Conservation (phyloP, 1,140 invertebrate genomes). For the Leptonema lineaticorne region DNA sequence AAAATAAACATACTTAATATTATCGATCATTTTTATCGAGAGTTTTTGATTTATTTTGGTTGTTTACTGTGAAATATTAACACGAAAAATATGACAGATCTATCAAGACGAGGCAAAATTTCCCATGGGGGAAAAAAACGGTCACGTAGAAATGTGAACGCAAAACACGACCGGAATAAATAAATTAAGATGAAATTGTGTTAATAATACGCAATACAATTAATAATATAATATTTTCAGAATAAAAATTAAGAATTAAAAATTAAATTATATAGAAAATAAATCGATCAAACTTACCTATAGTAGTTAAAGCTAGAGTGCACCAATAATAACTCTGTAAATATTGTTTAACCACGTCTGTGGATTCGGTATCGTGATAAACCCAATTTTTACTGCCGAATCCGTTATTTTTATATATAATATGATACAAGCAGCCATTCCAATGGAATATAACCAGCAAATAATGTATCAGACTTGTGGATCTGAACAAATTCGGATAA, state of each 20-base stretch:
- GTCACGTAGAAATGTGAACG: too few relatives aligned
- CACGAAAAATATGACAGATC: too few relatives aligned
- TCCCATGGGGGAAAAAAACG: too few relatives aligned
- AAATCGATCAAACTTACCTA: conserved; percentile 59
- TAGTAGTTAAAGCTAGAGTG: conserved; percentile 91
- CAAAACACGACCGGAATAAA: too few relatives aligned
- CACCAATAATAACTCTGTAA: conserved; percentile 98
- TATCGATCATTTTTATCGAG: too few relatives aligned
- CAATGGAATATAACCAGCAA: conserved; percentile 98
- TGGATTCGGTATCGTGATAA: conserved; percentile 77
- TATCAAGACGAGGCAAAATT: too few relatives aligned
- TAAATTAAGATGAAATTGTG: too few relatives aligned
- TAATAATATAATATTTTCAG: too few relatives aligned
- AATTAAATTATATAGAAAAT: conserved; percentile 27
- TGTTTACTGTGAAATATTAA: too few relatives aligned
- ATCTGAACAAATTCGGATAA: conserved; percentile 97
- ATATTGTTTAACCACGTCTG: conserved; percentile 91
- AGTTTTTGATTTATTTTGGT: too few relatives aligned
- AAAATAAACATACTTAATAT: too few relatives aligned
- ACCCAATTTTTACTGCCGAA: conserved; percentile 91
- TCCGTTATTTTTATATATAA: conserved; percentile 91
- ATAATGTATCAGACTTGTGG: conserved; percentile 92
- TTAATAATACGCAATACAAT: too few relatives aligned
- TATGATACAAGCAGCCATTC: conserved; percentile 97
- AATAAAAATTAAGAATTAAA: not conserved